Base-by-base conservation (phyloP, 23 tunicate species). In the Pegea sp. region DNA sequence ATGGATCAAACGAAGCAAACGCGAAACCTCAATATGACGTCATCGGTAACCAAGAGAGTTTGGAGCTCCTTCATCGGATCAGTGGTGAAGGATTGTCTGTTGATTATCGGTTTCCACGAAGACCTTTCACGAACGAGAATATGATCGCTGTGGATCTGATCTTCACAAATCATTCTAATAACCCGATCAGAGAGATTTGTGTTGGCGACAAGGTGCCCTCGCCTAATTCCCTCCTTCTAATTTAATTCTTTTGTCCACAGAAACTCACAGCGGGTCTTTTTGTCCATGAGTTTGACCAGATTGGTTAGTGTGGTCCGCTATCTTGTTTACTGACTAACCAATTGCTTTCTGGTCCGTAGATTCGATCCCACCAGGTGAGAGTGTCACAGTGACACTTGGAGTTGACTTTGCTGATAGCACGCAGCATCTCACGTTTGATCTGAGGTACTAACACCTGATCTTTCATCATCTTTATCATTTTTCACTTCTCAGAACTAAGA, bases 371-470 rank as follows among this genome's bases (percentile, higher is more conserved):
- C 63, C 81, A 1, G 95, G 95, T 4, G 29, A 59, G 7, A 44
- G 71, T 7, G 18, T 49, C 24, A 63, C 65, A 19, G 49, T 51
- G 19, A 62, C 63, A 2, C 31, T 84, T 29, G 95, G 95, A 8
- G 76, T 84, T n/a, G 84, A 84, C 44, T 84, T 84, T 48, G 63
- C 72, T 48, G 95, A 84, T 59, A 73, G 84, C 16, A 84, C 81
- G 2, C 95, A 84, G 52, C 72, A 81, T 24, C 62, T 84, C 3
- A 48, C 30, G 5, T 84, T 84, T 58, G 70, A 84, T 21, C 50
- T 84, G 1, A 64, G 95, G 95, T 84, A 8, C 16, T 38, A 38
- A 8, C 16, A 8, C 16, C 16, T 38, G 46, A 38, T 38, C 11
- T 8, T 8, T 38, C 5, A 11, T 56, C 20, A 24, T 56, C 7